These are phyloP conservation scores for Brachionus sp. DNA, from an alignment of 1,140 invertebrate species.

Conservation along the genomic window DNA sequence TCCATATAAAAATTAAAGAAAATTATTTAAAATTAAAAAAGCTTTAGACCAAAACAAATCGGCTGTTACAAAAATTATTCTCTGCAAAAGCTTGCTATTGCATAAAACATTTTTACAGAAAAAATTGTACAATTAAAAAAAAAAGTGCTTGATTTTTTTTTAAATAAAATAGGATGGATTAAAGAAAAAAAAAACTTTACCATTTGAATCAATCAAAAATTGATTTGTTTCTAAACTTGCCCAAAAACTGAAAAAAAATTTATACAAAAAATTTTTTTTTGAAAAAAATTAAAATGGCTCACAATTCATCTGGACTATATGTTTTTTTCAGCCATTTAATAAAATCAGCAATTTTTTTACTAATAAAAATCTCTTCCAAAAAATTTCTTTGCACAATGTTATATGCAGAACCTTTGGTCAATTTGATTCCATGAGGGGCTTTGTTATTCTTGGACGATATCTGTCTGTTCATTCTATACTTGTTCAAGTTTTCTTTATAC, in stretches of 20 bases:
- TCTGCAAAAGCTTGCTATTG: too few relatives aligned
- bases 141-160: too few relatives aligned
- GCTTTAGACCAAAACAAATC: too few relatives aligned
- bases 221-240: not conserved
- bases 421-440: conserved; percentile 43
- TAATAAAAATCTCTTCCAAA: conserved; percentile 52
- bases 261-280: not conserved
- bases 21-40: too few relatives aligned
- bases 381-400: conserved; percentile 51
- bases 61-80: too few relatives aligned
- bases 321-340: conserved; percentile 50
- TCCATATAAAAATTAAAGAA: too few relatives aligned
- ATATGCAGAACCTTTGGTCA: conserved; percentile 52
- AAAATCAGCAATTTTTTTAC: conserved; percentile 51
- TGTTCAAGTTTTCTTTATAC: not conserved
- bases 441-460: not conserved
- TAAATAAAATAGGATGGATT: too few relatives aligned
- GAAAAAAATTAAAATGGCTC: not conserved
- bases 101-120: too few relatives aligned
- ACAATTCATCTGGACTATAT: conserved; percentile 52
- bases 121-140: too few relatives aligned
- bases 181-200: not conserved
- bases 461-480: not conserved
- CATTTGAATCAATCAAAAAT: not conserved
- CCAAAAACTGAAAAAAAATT: not conserved